Base-by-base conservation (phyloP, 2,113 vertebrate species). In the Meleagris gallopavo region DNA sequence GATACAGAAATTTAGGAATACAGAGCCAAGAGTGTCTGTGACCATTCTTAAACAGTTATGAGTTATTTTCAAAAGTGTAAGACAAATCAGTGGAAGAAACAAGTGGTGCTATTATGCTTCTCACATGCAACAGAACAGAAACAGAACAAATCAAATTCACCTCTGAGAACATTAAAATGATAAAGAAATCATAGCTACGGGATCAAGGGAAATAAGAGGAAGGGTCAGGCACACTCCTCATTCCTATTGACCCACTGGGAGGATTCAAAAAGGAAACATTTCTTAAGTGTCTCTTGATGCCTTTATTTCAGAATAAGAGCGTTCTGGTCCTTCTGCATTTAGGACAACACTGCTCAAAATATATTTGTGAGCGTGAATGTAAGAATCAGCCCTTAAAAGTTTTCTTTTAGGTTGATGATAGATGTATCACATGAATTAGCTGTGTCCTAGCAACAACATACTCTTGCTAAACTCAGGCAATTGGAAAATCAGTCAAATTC, bases 371-470 rank as follows among this genome's bases (percentile, higher is more conserved):
- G 62, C 18, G 25, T 18, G 95, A 92, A 95, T 57, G 74, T 7
- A 65, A 73, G 73, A 87, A 82, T 75, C 29, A 41, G 15, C 20
- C 54, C 57, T 81, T 83, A 86, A 88, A 91, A 77, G 69, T 52
- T 86, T 90, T 62, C 54, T 86, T 93, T 75, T 65, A 36, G 4
- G 1, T 57, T 81, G 78, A 76, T 88, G 85, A 72, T 72, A 94
- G 80, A 93, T 85, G 27, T 32, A 96, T 69, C 94, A 91, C 60
- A 83, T 5, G 10, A 86, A 93, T 57, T 61, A 77, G 75, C 86
- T 72, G 96, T 96, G 94, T 95, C 96, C 82, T 97, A 97, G 97
- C 96, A 97, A 97, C 95, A 82, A 80, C 79, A 88, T 86, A 94
- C 69, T 95, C 90, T 92, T 67, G 61, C 66, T 92, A 96, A 96